Evolutionary conservation across 2,888 invertebrate species (phyloP).

Genomic region (Aelia acuminata): DNA sequence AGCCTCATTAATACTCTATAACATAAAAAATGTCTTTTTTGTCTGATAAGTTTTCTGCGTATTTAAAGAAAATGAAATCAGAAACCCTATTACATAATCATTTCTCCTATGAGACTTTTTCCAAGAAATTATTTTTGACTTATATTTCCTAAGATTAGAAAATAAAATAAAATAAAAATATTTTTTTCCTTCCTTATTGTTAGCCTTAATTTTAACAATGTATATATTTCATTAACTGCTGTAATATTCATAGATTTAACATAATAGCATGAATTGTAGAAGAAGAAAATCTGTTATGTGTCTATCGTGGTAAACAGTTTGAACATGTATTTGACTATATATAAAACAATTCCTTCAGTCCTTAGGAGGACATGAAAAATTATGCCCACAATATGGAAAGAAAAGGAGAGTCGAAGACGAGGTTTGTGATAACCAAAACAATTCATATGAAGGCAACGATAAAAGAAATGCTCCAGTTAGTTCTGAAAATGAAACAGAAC

Average conservation of each 20-base stretch:
- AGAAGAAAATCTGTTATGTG: neutral
- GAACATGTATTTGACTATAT: constrained; percentile 11
- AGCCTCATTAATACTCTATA: too few species aligned
- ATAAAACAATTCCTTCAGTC: constrained; percentile 50
- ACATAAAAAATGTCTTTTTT: too few species aligned
- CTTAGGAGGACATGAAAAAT: constrained; percentile 38
- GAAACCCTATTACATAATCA: too few species aligned
- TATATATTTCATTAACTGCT: neutral
- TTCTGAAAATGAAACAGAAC: neutral
- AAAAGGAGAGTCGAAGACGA: neutral
- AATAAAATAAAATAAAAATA: too few species aligned
- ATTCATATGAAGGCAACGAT: neutral
- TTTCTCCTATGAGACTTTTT: too few species aligned
- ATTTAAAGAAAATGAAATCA: too few species aligned
- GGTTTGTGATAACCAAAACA: neutral
- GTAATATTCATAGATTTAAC: neutral
- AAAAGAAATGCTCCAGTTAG: neutral
- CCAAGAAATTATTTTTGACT: too few species aligned
- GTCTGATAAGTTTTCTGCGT: too few species aligned
- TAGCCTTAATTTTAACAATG: neutral
- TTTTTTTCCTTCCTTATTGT: too few species aligned
- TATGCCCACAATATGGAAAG: constrained; percentile 12
- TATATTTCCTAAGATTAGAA: too few species aligned
- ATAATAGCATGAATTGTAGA: neutral
- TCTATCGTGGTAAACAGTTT: neutral